Evolutionary conservation across 2,113 vertebrate species (phyloP).

Genomic region (Melierax canorus): DNA sequence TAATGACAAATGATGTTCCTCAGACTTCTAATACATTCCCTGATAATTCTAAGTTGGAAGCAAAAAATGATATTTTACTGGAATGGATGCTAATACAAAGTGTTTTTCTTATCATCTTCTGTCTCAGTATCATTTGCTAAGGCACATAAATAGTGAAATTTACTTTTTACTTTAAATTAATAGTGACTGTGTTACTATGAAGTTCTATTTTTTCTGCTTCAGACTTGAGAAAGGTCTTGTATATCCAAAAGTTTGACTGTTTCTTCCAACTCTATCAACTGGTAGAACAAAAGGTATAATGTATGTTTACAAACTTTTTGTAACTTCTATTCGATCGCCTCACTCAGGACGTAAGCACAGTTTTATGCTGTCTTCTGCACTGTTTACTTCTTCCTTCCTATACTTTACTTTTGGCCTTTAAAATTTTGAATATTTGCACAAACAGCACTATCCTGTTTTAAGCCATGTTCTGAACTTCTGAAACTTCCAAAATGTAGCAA

Average conservation of each 20-base stretch:
- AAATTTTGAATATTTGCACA: not conserved
- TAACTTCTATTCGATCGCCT: not conserved
- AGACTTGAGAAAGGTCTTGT: not conserved
- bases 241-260: not conserved
- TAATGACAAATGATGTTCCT: not conserved
- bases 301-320: not conserved
- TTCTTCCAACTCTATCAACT: not conserved
- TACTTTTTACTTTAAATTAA: not conserved
- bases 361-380: not conserved
- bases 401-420: not conserved
- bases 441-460: not conserved
- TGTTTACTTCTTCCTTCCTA: not conserved
- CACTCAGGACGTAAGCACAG: not conserved
- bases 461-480: not conserved
- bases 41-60: not conserved
- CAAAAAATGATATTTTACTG: not conserved
- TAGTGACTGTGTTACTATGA: not conserved
- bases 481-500: not conserved
- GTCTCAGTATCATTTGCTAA: not conserved
- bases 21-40: not conserved
- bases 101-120: not conserved
- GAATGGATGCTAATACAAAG: not conserved
- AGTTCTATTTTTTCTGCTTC: not conserved
- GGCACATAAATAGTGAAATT: not conserved
- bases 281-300: not conserved